phyloP scores from a whole-genome alignment of 1,140 invertebrate genomes.

The Globodera ellingtonae region DNA sequence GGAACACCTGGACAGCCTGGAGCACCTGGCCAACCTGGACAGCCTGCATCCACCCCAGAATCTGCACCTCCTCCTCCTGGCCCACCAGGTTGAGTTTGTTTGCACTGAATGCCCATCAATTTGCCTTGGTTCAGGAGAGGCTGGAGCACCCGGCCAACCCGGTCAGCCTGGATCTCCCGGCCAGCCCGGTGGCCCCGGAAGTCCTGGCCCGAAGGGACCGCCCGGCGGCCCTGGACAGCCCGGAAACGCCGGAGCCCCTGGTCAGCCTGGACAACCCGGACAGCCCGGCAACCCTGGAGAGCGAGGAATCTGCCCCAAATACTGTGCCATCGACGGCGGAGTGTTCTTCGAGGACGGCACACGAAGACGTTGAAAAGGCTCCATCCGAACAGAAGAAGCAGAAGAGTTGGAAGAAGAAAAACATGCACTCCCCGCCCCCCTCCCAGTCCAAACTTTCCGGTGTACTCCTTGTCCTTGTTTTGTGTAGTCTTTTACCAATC shows the following conservation, averaged over 20 bases:
- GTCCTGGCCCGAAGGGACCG: constrained; percentile 44
- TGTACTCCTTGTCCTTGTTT: too few relatives aligned
- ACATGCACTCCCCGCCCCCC: too few relatives aligned
- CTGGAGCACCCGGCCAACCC: constrained; percentile 40
- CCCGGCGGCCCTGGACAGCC: constrained; percentile 43
- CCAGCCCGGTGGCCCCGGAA: constrained; percentile 35
- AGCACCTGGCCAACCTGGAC: constrained; percentile 47
- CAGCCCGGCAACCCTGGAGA: constrained; percentile 40
- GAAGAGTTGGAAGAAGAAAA: too few relatives aligned
- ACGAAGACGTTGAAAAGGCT: constrained; percentile 28
- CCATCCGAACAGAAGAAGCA: too few relatives aligned
- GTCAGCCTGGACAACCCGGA: constrained; percentile 49
- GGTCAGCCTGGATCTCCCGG: constrained; percentile 36
- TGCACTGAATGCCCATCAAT: not conserved
- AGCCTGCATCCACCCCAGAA: constrained; percentile 42
- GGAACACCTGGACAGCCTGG: constrained; percentile 39
- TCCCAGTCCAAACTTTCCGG: too few relatives aligned
- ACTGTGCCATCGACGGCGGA: constrained; percentile 42
- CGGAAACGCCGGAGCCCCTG: constrained; percentile 46
- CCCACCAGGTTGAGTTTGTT: constrained; percentile 22
- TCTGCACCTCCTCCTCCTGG: constrained; percentile 22
- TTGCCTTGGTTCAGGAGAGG: constrained; percentile 28
- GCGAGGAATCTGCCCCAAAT: constrained; percentile 42
- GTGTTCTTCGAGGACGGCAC: constrained; percentile 54
- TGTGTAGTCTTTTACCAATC: too few relatives aligned